Conservation (phyloP, 2,797 vertebrate species). For the Borostomias antarcticus region DNA sequence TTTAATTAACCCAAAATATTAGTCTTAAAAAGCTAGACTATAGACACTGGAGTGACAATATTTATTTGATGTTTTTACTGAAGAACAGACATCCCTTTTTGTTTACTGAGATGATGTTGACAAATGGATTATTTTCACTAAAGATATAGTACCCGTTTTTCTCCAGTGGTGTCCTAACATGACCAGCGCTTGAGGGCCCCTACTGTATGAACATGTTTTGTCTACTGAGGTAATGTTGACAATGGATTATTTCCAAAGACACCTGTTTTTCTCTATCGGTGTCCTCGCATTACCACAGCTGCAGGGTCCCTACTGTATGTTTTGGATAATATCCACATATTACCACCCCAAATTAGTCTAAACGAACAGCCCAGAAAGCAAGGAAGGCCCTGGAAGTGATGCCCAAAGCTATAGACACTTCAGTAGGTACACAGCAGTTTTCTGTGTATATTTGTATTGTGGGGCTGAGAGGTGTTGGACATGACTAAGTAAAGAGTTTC, state of each 20-base stretch:
- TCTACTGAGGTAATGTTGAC: not conserved
- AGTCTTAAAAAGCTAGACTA: no score
- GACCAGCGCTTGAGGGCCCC: no score
- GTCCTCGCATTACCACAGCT: slow-evolving; percentile 68
- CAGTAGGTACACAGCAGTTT: slow-evolving; percentile 44
- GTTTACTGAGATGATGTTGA: slow-evolving; percentile 70
- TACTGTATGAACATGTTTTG: no score
- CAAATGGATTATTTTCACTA: slow-evolving; percentile 65
- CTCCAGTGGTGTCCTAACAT: no score
- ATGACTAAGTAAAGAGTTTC: not conserved
- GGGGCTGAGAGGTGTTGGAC: slow-evolving; percentile 11
- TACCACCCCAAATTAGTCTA: slow-evolving; percentile 64
- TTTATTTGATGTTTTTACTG: slow-evolving; percentile 22
- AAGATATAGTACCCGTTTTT: no score
- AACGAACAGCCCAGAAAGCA: slow-evolving; percentile 63
- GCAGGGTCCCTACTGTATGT: slow-evolving; percentile 43
- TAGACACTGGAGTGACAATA: slow-evolving; percentile 4
- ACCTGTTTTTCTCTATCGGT: slow-evolving; percentile 54
- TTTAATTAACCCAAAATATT: no score
- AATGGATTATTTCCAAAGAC: no score
- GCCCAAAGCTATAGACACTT: slow-evolving; percentile 65
- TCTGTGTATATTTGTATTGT: slow-evolving; percentile 69
- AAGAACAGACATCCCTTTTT: slow-evolving; percentile 38
- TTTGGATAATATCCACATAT: slow-evolving; percentile 62
- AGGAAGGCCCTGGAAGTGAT: slow-evolving; percentile 54